Conservation (phyloP, 2,888 invertebrate genomes). For the Dryadula phaetusa region DNA sequence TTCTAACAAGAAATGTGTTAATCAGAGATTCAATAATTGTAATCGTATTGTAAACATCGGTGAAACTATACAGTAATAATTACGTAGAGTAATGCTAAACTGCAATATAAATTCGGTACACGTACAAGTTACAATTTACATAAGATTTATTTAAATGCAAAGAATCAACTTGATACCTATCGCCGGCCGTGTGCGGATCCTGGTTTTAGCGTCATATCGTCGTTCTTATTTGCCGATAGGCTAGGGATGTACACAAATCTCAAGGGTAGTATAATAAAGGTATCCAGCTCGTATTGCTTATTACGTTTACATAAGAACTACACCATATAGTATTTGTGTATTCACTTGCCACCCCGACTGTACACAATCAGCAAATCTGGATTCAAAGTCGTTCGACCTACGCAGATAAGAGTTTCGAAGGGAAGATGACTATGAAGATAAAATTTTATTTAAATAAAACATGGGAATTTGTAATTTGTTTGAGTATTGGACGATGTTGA, state of each 20-base stretch:
- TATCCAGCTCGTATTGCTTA: slow-evolving; percentile 8
- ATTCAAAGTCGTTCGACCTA: slow-evolving; percentile 34
- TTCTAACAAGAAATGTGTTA: background rate
- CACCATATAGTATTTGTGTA: slow-evolving; percentile 1
- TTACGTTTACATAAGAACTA: slow-evolving; percentile 20
- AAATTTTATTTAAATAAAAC: slow-evolving; percentile 28
- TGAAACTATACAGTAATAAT: background rate
- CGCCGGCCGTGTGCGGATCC: slow-evolving; percentile 2
- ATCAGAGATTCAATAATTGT: background rate
- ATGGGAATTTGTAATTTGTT: slow-evolving; percentile 31
- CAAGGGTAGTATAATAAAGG: slow-evolving; percentile 27
- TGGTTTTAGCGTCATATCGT: slow-evolving; percentile 14
- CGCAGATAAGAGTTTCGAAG: slow-evolving; percentile 32
- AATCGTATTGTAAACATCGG: background rate
- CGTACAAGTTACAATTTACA: slow-evolving; percentile 11
- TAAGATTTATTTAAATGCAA: slow-evolving; percentile 26
- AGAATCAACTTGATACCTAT: slow-evolving; percentile 3
- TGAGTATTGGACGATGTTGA: slow-evolving; percentile 21
- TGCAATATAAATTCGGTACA: background rate
- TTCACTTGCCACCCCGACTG: slow-evolving; percentile 24
- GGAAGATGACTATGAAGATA: slow-evolving; percentile 34
- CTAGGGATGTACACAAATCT: slow-evolving; percentile 31
- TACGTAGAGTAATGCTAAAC: background rate
- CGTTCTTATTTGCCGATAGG: slow-evolving; percentile 30
- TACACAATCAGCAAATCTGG: slow-evolving; percentile 28